Evolutionary conservation across 2,113 vertebrate genomes (phyloP).

Genomic region (Gobio gobio): DNA sequence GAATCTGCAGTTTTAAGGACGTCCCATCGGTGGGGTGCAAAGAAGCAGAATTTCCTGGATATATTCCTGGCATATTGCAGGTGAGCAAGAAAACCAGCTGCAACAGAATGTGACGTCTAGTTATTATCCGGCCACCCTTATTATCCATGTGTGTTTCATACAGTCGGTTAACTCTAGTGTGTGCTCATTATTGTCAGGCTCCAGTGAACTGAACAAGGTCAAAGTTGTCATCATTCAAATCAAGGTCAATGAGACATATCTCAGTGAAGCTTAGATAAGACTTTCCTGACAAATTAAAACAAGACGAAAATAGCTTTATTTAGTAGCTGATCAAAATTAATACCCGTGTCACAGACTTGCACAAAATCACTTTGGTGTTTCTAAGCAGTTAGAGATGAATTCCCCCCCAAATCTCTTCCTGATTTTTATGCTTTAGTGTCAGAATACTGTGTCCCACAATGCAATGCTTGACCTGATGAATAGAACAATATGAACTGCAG

Average conservation of each 20-base stretch:
- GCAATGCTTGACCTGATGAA: background rate
- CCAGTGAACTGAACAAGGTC: background rate
- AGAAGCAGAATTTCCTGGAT: background rate
- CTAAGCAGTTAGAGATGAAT: background rate
- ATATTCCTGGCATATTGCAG: background rate
- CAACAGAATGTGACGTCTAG: background rate
- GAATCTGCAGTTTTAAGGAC: constrained; percentile 1
- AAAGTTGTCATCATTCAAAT: background rate
- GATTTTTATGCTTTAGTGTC: background rate
- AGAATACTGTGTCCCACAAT: background rate
- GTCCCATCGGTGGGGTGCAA: background rate
- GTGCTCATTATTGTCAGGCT: background rate
- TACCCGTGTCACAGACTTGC: background rate
- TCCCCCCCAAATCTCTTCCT: background rate
- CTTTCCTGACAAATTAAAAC: background rate
- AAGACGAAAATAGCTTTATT: background rate
- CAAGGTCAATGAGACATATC: background rate
- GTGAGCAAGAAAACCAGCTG: background rate
- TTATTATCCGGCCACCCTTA: background rate
- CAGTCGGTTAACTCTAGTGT: no score
- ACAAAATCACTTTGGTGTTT: background rate
- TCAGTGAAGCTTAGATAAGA: background rate
- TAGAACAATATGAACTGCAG: background rate
- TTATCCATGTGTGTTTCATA: background rate
- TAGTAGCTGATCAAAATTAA: background rate